Evolutionary conservation across 2,797 vertebrate species (phyloP), one percentile per base, ranked within the genome.

Genomic region (Ispidina picta): DNA sequence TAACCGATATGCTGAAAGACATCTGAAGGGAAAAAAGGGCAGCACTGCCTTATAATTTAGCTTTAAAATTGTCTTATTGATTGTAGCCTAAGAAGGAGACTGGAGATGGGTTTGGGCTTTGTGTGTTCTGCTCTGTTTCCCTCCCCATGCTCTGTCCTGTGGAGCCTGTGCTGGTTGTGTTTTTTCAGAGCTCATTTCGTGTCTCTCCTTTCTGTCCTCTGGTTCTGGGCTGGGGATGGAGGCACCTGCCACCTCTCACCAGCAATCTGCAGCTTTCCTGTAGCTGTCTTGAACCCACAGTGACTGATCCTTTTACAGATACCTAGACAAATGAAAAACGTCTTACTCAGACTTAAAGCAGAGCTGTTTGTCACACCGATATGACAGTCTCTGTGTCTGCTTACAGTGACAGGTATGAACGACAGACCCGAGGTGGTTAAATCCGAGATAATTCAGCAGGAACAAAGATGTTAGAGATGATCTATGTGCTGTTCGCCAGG

Each of bases 121-220:
- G 35, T 2, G 0, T 46, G 33, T 58, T 63, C 8, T 33, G 55
- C 4, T 66, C 8, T 16, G 43, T 16, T 25, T 88, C 28, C 8
- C 4, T 73, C 41, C 44, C 56, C 0, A 0, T 28, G 21, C 46
- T 60, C 19, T 39, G 46, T 14, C 63, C 31, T 2, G 0, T 10
- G 5, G 55, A 69, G 43, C 55, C 52, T 25, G 20, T 56, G 21
- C 46, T 33, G 22, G 43, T 54, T 23, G 14, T 21, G 6, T 26
- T 69, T 77, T 44, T 31, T 85, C 64, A 55, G 92, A 62, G 60
- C 43, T 48, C 4, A 2, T 41, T 22, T 62, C 43, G 12, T 2
- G 0, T 66, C 12, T 63, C 26, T 49, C 33, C 31, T 14, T 20
- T 76, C 28, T 4, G 0, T 63, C 31, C 59, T 31, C 37, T 58